These are phyloP conservation scores for Amphiduros pacificus DNA, from an alignment of 2,888 invertebrate species.

Conservation along the genomic window DNA sequence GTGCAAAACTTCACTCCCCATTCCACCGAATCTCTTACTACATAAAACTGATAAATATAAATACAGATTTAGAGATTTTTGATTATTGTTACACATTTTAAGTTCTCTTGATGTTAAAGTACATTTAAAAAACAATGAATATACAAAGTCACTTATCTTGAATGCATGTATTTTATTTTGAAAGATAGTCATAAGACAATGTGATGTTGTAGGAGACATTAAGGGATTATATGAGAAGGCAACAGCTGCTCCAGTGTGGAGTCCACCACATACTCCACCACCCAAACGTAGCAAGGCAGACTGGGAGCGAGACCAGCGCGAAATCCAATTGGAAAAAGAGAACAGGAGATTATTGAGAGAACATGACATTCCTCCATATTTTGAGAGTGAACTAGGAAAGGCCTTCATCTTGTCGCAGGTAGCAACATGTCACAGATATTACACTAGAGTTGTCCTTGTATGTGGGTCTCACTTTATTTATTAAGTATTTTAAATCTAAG, in stretches of 20 bases:
- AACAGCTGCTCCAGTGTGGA: constrained; percentile 41
- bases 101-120: not conserved
- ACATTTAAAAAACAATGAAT: not conserved
- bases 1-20: no score
- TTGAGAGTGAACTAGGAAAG: constrained; percentile 57
- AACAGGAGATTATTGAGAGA: constrained; percentile 41
- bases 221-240: constrained; percentile 51
- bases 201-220: constrained; percentile 43
- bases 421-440: no score
- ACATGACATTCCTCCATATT: constrained; percentile 53
- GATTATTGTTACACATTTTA: not conserved
- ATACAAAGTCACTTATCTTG: not conserved
- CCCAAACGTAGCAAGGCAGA: constrained; percentile 50
- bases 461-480: no score
- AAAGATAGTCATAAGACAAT: no score
- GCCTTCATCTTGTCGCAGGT: constrained; percentile 53
- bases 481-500: no score
- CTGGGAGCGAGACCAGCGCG: constrained; percentile 52
- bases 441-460: no score
- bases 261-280: constrained; percentile 50
- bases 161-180: no score
- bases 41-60: no score
- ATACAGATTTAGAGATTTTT: no score
- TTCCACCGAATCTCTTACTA: no score
- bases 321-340: constrained; percentile 45